A percentile compares a stretch with the other conserved stretches of the same genome.
Conservation (phyloP, 1,140 invertebrate species). For the Pararge aegeria region DNA sequence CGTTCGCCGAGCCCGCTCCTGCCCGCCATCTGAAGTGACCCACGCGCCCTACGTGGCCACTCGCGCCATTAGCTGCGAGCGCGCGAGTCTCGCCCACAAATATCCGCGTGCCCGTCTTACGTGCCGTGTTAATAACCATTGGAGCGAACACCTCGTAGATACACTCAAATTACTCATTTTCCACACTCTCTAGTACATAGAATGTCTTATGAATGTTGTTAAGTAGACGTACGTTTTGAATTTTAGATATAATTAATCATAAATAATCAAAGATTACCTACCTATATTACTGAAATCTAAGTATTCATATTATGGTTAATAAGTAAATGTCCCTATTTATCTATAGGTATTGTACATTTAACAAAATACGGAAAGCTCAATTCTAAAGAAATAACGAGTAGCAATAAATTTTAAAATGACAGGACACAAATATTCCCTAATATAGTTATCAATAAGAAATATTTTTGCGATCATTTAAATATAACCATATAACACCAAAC, state of each 20-base stretch:
- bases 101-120: slow-evolving; percentile 39
- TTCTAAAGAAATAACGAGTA: slow-evolving; percentile 54
- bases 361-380: slow-evolving; percentile 48
- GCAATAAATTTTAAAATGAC: slow-evolving; percentile 27
- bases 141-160: slow-evolving; percentile 6
- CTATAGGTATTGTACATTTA: slow-evolving; percentile 25
- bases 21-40: slow-evolving; percentile 50
- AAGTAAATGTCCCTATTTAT: slow-evolving; percentile 25
- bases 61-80: no score
- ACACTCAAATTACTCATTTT: background rate
- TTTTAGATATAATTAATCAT: background rate
- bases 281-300: background rate
- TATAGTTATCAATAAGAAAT: slow-evolving; percentile 26
- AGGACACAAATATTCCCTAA: slow-evolving; percentile 11
- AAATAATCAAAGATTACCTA: background rate
- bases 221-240: slow-evolving; percentile 1
- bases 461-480: slow-evolving; percentile 28
- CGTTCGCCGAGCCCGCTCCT: slow-evolving; percentile 69
- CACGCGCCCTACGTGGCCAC: no score
- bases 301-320: slow-evolving; percentile 14
- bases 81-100: slow-evolving; percentile 28
- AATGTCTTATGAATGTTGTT: slow-evolving; percentile 25
- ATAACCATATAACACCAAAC: slow-evolving; percentile 28
- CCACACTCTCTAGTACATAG: slow-evolving; percentile 9
- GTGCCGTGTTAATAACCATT: slow-evolving; percentile 26